Conservation (phyloP, 92 coral and sea anemone species). For the Micromussa lordhowensis region DNA sequence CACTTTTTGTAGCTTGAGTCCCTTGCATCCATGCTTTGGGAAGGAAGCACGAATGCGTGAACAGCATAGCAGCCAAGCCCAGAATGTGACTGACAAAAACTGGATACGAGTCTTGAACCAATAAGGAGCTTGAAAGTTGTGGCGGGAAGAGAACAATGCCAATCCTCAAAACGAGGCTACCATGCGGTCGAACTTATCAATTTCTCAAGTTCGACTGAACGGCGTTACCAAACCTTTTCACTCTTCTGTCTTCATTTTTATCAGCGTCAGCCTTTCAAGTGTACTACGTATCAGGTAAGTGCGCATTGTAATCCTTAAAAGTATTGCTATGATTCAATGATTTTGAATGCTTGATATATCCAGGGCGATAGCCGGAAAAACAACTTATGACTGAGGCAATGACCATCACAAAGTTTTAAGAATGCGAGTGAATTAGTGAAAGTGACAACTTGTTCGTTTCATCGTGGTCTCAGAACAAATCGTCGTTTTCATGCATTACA, state of each 20-base stretch:
- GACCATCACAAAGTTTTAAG: too few relatives aligned
- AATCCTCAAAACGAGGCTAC: constrained; percentile 3
- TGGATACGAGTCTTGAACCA: constrained; percentile 15
- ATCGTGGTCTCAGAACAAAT: too few relatives aligned
- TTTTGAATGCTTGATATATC: too few relatives aligned
- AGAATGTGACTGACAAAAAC: not conserved
- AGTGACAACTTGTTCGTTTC: too few relatives aligned
- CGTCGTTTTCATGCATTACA: too few relatives aligned
- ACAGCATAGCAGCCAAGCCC: constrained; percentile 12
- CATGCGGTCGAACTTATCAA: too few relatives aligned
- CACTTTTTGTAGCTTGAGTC: constrained; percentile 34
- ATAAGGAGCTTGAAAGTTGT: not conserved
- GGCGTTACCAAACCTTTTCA: too few relatives aligned
- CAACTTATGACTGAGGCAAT: too few relatives aligned
- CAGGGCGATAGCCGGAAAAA: too few relatives aligned
- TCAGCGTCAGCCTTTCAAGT: constrained; percentile 4
- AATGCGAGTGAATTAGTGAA: too few relatives aligned
- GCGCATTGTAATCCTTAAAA: not conserved
- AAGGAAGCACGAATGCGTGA: not conserved
- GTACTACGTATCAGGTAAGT: constrained; percentile 15
- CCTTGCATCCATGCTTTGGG: not conserved
- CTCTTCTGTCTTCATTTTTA: constrained; percentile 6
- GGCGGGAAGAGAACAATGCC: constrained; percentile 30
- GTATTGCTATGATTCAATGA: constrained; percentile 14
- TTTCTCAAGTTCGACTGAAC: too few relatives aligned